Conservation (phyloP, 2,113 vertebrate species). For the Ondatra zibethicus region DNA sequence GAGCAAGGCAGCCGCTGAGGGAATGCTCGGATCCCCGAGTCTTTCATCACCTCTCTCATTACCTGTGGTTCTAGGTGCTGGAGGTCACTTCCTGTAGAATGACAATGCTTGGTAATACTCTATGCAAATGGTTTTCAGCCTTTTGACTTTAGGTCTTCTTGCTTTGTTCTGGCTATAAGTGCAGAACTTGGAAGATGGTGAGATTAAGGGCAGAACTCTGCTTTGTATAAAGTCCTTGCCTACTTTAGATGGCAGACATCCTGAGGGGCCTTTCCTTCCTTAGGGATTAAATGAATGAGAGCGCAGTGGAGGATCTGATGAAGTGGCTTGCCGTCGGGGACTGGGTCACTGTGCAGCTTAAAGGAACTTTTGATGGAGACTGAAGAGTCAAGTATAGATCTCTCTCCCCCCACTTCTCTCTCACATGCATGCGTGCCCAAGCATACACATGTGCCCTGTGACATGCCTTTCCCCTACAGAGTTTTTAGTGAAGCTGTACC, state of each 20-base stretch:
- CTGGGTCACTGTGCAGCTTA: not conserved
- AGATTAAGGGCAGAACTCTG: not conserved
- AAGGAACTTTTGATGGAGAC: not conserved
- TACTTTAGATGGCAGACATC: not conserved
- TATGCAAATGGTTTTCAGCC: not conserved
- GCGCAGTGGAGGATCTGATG: not conserved
- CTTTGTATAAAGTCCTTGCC: not conserved
- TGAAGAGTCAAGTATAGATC: not conserved
- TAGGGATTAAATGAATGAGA: not conserved
- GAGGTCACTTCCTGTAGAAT: not conserved
- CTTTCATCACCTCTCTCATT: not conserved
- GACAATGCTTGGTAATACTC: rapidly evolving
- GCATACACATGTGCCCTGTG: not conserved
- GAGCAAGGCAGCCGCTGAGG: rapidly evolving
- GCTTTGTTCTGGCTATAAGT: not conserved
- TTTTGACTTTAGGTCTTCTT: not conserved
- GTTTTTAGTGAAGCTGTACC: not conserved
- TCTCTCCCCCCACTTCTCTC: not conserved
- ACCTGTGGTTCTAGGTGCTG: not conserved
- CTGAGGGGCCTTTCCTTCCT: not conserved
- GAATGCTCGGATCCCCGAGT: rapidly evolving
- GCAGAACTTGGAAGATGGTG: not conserved
- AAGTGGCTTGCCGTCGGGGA: too few relatives aligned
- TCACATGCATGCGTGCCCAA: rapidly evolving
- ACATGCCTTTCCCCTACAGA: not conserved